These are phyloP conservation scores for Balaenoptera acutorostrata DNA, from an alignment of 2,113 vertebrate genomes.

Conservation along the genomic window DNA sequence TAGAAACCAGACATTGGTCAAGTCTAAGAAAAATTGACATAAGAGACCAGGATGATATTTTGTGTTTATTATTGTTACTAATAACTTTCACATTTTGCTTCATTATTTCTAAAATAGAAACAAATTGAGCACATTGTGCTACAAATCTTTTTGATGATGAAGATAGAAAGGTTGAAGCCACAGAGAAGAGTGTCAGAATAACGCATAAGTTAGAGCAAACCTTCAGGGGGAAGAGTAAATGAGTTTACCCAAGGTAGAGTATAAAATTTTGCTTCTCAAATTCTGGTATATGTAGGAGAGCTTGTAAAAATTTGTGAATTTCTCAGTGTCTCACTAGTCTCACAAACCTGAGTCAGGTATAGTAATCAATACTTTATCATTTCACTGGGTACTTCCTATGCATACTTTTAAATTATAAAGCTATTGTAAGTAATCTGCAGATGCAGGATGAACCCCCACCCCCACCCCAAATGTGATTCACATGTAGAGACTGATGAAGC, in stretches of 20 bases:
- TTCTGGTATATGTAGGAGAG: neutral
- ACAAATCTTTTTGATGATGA: neutral
- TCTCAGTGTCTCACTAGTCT: neutral
- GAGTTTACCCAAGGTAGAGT: neutral
- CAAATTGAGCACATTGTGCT: neutral
- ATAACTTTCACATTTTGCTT: neutral
- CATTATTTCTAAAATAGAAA: neutral
- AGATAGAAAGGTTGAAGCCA: neutral
- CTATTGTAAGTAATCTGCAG: fast-evolving
- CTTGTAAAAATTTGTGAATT: neutral
- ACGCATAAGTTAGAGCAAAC: neutral
- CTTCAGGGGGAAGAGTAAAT: neutral
- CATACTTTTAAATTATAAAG: neutral
- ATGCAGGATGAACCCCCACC: neutral
- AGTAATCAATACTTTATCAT: neutral
- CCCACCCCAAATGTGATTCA: neutral
- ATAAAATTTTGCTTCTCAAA: neutral
- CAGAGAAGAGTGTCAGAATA: neutral
- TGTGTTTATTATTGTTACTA: neutral
- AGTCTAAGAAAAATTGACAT: neutral
- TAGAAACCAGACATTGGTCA: neutral
- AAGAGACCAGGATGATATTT: neutral
- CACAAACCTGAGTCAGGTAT: neutral
- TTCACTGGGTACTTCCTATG: neutral
- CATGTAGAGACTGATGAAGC: neutral